Evolutionary conservation across 2,888 invertebrate genomes (phyloP).

Genomic region (Actias luna): DNA sequence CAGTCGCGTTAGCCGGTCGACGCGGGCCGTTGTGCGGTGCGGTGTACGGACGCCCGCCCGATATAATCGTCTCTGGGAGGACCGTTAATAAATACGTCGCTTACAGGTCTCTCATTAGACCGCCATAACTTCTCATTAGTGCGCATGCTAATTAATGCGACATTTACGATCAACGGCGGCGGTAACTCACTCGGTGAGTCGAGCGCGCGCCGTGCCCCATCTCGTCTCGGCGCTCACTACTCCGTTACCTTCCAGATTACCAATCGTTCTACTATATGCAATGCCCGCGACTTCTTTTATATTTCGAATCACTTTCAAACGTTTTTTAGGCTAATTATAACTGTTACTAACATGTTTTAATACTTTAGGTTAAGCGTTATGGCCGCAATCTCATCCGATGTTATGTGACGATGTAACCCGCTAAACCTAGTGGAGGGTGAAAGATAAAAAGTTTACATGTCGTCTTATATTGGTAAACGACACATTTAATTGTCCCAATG

Average conservation of each 20-base stretch:
- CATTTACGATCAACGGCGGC: slow-evolving; percentile 69
- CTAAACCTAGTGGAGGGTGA: too few relatives aligned
- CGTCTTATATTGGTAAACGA: too few relatives aligned
- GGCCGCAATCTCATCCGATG: too few relatives aligned
- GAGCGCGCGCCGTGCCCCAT: slow-evolving; percentile 16
- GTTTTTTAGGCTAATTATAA: too few relatives aligned
- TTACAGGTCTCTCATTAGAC: slow-evolving; percentile 73
- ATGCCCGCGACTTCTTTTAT: too few relatives aligned
- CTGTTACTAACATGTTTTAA: too few relatives aligned
- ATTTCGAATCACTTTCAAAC: too few relatives aligned
- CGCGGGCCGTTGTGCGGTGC: slow-evolving; percentile 2
- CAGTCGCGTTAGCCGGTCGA: slow-evolving; percentile 37
- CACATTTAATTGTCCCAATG: too few relatives aligned
- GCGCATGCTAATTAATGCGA: slow-evolving; percentile 79
- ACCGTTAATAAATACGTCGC: slow-evolving; percentile 36
- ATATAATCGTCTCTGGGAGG: slow-evolving; percentile 31
- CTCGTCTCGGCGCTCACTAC: slow-evolving; percentile 16
- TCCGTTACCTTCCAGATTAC: slow-evolving; percentile 18
- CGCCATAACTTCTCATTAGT: slow-evolving; percentile 80
- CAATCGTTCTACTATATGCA: slow-evolving; percentile 11
- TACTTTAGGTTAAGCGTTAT: too few relatives aligned
- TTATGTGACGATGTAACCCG: too few relatives aligned
- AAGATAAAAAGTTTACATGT: too few relatives aligned
- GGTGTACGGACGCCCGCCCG: slow-evolving; percentile 25
- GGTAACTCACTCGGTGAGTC: slow-evolving; percentile 36